phyloP scores from a whole-genome alignment of 2,113 vertebrate genomes.

The Carassius gibelio region DNA sequence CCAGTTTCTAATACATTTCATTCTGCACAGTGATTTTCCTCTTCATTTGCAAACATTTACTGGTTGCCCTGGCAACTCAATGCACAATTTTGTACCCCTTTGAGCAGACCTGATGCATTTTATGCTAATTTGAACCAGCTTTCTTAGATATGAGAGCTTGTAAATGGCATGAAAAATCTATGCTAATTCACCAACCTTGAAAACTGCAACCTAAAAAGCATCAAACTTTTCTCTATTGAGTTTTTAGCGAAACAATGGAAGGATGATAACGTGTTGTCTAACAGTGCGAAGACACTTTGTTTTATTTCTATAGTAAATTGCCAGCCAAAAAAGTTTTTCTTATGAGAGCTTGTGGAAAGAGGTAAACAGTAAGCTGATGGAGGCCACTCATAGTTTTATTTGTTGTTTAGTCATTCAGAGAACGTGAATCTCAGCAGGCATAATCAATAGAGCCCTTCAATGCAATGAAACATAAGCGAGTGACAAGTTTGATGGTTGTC shows the following conservation, averaged over 20 bases:
- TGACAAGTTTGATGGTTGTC: slow-evolving; percentile 62
- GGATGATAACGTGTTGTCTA: slow-evolving; percentile 5
- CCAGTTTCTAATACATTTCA: slow-evolving; percentile 15
- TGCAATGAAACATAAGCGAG: slow-evolving; percentile 35
- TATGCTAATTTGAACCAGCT: slow-evolving; percentile 72
- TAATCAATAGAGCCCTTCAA: slow-evolving; percentile 42
- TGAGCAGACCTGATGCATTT: slow-evolving; percentile 75
- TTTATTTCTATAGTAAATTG: slow-evolving; percentile 3
- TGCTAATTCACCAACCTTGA: slow-evolving; percentile 19
- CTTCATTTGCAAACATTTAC: slow-evolving; percentile 60
- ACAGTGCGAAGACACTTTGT: background rate
- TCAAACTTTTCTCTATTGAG: background rate
- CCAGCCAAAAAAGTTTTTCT: background rate
- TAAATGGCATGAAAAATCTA: slow-evolving; percentile 33
- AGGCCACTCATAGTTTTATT: background rate
- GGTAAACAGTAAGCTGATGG: slow-evolving; percentile 1
- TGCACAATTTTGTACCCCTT: slow-evolving; percentile 59
- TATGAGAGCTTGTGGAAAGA: background rate
- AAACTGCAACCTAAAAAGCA: slow-evolving; percentile 18
- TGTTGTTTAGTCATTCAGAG: slow-evolving; percentile 29
- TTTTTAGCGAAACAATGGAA: slow-evolving; percentile 15
- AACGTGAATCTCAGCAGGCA: slow-evolving; percentile 12
- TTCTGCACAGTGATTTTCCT: slow-evolving; percentile 56
- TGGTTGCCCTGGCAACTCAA: slow-evolving; percentile 73
- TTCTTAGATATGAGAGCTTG: slow-evolving; percentile 20